Percentiles rank a stretch among this genome's conserved stretches.
Conservation (phyloP, 2,888 invertebrate genomes). For the Epistrophella euchroma region DNA sequence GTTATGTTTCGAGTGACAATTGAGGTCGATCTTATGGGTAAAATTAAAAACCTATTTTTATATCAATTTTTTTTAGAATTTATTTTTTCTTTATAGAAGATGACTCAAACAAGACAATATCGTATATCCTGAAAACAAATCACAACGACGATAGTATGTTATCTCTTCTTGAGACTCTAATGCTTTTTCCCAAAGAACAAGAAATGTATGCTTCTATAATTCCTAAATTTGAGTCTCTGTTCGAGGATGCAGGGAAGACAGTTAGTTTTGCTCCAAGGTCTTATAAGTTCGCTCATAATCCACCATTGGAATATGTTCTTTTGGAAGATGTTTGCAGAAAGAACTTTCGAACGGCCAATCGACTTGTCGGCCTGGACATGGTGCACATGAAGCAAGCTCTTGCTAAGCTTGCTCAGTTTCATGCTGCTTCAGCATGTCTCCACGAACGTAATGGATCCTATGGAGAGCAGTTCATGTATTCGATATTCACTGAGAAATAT, state of each 20-base stretch:
- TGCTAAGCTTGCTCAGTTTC: slow-evolving; percentile 81
- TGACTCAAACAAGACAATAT: slow-evolving; percentile 76
- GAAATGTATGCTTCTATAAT: slow-evolving; percentile 80
- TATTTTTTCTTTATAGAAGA: slow-evolving; percentile 72
- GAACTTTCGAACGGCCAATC: slow-evolving; percentile 80
- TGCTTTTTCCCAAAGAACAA: slow-evolving; percentile 81
- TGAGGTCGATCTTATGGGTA: slow-evolving; percentile 79
- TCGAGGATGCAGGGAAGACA: slow-evolving; percentile 78
- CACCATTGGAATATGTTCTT: slow-evolving; percentile 79
- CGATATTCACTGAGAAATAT: slow-evolving; percentile 61
- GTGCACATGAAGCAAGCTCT: slow-evolving; percentile 80
- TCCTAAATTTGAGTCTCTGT: slow-evolving; percentile 81
- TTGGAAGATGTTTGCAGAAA: slow-evolving; percentile 81
- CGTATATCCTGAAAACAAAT: slow-evolving; percentile 80
- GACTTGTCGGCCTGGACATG: slow-evolving; percentile 80
- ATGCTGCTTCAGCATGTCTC: slow-evolving; percentile 82
- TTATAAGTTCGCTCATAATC: slow-evolving; percentile 79
- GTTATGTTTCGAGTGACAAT: slow-evolving; percentile 79
- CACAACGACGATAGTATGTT: slow-evolving; percentile 78
- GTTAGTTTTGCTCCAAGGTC: slow-evolving; percentile 80
- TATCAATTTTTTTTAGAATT: neutral
- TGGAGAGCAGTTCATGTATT: slow-evolving; percentile 80
- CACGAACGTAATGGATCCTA: slow-evolving; percentile 77
- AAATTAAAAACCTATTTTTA: neutral
- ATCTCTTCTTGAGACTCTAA: slow-evolving; percentile 76